Conservation (phyloP, 2,888 invertebrate genomes). For the Rhodophaea formosa region DNA sequence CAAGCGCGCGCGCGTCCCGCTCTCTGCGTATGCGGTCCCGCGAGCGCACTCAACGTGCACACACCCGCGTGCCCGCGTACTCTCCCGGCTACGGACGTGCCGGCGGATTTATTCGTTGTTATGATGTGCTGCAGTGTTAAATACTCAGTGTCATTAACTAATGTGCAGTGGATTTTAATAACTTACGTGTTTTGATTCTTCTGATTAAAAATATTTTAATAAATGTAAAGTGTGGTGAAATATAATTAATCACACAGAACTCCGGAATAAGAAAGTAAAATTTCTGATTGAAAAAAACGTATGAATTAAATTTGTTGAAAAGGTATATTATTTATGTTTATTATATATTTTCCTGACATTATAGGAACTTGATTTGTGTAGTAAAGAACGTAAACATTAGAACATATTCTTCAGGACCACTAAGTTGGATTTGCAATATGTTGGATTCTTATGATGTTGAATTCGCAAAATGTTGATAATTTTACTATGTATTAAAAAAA, state of each 20-base stretch:
- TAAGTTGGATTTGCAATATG: too few relatives aligned
- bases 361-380: too few relatives aligned
- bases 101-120: conserved; percentile 44
- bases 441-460: too few relatives aligned
- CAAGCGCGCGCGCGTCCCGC: conserved; percentile 69
- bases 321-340: too few relatives aligned
- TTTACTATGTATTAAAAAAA: too few relatives aligned
- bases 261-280: too few relatives aligned
- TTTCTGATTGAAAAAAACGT: too few relatives aligned
- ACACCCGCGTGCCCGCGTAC: conserved; percentile 22
- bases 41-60: conserved; percentile 32
- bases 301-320: too few relatives aligned
- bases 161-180: not conserved
- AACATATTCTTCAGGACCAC: too few relatives aligned
- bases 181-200: not conserved
- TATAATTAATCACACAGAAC: not conserved
- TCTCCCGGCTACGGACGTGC: conserved; percentile 29
- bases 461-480: too few relatives aligned
- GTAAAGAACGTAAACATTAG: not conserved
- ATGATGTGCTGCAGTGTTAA: conserved; percentile 45
- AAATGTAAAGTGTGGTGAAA: not conserved
- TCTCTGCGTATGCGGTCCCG: conserved; percentile 51
- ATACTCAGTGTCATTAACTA: conserved; percentile 30
- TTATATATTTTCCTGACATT: too few relatives aligned
- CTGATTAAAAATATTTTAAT: not conserved